Evolutionary conservation across 2,797 vertebrate genomes (phyloP).

Genomic region (Enteromius mattozi): DNA sequence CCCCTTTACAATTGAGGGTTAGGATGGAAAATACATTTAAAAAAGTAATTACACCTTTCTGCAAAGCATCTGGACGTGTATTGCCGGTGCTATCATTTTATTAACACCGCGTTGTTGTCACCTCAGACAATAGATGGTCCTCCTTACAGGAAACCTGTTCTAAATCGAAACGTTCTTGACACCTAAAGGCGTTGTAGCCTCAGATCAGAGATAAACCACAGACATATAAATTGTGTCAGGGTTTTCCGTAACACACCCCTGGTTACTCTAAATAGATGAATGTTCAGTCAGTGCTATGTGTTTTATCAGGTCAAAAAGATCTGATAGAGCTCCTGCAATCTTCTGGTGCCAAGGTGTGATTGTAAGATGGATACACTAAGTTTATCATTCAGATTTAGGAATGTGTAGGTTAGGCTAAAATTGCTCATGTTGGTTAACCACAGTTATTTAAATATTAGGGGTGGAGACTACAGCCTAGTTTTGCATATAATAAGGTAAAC

Average conservation of each 20-base stretch:
- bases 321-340: neutral
- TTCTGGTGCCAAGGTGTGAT: neutral
- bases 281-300: neutral
- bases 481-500: neutral
- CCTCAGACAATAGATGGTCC: neutral
- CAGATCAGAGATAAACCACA: conserved; percentile 12
- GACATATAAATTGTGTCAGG: neutral
- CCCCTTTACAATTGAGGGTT: neutral
- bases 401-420: neutral
- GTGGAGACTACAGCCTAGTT: neutral
- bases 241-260: neutral
- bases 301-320: neutral
- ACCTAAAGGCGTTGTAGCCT: conserved; percentile 4
- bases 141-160: neutral
- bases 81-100: neutral
- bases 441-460: neutral
- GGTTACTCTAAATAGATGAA: neutral
- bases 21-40: neutral
- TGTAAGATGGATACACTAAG: neutral
- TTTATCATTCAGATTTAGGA: neutral
- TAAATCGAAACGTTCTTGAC: neutral
- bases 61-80: neutral
- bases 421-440: neutral
- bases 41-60: conserved; percentile 3
- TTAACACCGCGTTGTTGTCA: neutral